Base-by-base conservation (phyloP, 2,888 invertebrate species). In the Hypena proboscidalis region DNA sequence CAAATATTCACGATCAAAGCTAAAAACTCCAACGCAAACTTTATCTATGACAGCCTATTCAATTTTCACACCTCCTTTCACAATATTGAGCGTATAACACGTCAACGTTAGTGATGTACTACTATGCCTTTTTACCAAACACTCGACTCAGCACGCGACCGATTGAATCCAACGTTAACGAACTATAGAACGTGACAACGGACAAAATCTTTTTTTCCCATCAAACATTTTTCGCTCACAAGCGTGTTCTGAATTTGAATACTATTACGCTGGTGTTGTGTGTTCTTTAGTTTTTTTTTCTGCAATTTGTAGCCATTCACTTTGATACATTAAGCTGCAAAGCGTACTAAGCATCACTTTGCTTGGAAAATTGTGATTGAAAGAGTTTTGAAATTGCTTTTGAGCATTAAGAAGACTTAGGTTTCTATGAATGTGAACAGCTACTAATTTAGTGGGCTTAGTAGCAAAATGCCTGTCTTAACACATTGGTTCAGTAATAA, bases 121-220 rank as follows among this genome's bases (percentile, higher is more conserved):
- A 47, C 13, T 47, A 40, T 40, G 43, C 60, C 57, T 59, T 66
- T 64, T 62, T 48, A 56, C 41, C 46, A 67, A 63, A 63, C 67
- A 58, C 54, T 55, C 47, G 47, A 65, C 53, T 69, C 64, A 67
- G 66, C 74, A 64, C 50, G 55, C 58, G 52, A 49, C 51, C 62
- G 65, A 67, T 72, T 71, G 71, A 67, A 74, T 76, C 59, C 63
- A 46, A 47, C 63, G 72, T 62, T 76, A 76, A 76, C 75, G 75
- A 76, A 76, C 77, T 74, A 76, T 74, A 72, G 64, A 51, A 71
- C 61, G 69, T 70, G 70, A 71, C 67, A 66, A 55, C 58, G 47
- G 52, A 22, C 47, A 31, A 27, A 56, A 54, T 57, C 62, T 69
- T 74, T 75, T n/a, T 75, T 69, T 56, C 40, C 44, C 43, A 57